Conservation (phyloP, 2,797 vertebrate species). For the Scarus forsteni region DNA sequence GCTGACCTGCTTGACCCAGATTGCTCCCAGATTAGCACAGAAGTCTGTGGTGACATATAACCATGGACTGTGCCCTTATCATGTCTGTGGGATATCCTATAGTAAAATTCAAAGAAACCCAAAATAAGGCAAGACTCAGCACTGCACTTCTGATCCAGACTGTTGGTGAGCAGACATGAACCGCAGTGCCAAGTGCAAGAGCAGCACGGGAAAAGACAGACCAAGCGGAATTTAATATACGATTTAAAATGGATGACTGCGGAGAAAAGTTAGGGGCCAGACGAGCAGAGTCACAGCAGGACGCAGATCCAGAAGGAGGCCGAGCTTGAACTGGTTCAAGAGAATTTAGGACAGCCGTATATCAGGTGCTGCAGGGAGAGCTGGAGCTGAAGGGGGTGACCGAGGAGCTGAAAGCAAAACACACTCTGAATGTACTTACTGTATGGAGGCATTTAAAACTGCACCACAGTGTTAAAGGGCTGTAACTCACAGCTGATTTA, state of each 20-base stretch:
- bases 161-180: constrained; percentile 5
- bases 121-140: constrained; percentile 42
- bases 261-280: constrained; percentile 9
- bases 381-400: neutral
- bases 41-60: neutral
- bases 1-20: constrained; percentile 28
- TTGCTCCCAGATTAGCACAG: constrained; percentile 40
- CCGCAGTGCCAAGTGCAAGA: neutral
- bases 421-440: neutral
- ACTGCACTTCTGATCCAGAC: constrained; percentile 2
- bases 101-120: constrained; percentile 26
- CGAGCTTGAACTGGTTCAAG: constrained; percentile 43
- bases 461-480: neutral
- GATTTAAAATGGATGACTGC: constrained; percentile 24
- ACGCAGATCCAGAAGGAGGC: constrained; percentile 5
- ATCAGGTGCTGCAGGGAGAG: constrained; percentile 3
- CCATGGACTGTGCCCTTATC: neutral
- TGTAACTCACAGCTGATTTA: no score
- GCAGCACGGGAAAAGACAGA: constrained; percentile 2
- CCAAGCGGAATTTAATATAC: constrained; percentile 39
- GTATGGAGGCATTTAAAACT: neutral
- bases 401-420: neutral
- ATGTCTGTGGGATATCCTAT: neutral
- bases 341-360: constrained; percentile 43
- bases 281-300: constrained; percentile 25